These are phyloP conservation scores for Macrobrachium nipponense DNA, from an alignment of 1,140 invertebrate genomes.

Conservation along the genomic window DNA sequence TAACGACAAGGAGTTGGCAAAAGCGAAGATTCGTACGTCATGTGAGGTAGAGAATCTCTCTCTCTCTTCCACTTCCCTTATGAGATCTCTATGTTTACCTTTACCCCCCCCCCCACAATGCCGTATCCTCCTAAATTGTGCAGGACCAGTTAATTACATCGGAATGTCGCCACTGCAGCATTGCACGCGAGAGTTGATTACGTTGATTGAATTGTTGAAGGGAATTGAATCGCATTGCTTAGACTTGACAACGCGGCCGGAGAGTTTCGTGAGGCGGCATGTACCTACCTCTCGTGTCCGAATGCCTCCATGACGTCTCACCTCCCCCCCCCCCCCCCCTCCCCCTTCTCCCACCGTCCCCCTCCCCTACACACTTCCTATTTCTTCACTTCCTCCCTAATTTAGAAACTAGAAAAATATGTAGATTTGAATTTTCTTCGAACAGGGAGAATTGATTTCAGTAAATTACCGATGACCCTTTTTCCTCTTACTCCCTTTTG, in stretches of 20 bases:
- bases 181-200: constrained; percentile 60
- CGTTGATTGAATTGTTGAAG: constrained; percentile 62
- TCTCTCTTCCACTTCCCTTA: background rate
- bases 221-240: constrained; percentile 58
- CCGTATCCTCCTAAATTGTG: constrained; percentile 55
- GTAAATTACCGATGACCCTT: background rate
- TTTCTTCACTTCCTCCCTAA: background rate
- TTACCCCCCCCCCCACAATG: background rate
- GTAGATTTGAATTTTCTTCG: background rate
- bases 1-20: too few relatives aligned
- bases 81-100: background rate
- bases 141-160: constrained; percentile 56
- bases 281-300: constrained; percentile 5
- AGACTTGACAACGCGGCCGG: constrained; percentile 53
- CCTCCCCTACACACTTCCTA: background rate
- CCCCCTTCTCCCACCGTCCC: background rate
- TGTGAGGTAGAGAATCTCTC: background rate
- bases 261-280: constrained; percentile 1
- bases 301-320: background rate
- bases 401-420: background rate
- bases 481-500: too few relatives aligned
- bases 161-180: constrained; percentile 60
- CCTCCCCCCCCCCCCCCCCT: background rate
- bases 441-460: too few relatives aligned
- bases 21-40: too few relatives aligned